phyloP scores from a whole-genome alignment of 2,113 vertebrate genomes.

The Brevimyrus niger region DNA sequence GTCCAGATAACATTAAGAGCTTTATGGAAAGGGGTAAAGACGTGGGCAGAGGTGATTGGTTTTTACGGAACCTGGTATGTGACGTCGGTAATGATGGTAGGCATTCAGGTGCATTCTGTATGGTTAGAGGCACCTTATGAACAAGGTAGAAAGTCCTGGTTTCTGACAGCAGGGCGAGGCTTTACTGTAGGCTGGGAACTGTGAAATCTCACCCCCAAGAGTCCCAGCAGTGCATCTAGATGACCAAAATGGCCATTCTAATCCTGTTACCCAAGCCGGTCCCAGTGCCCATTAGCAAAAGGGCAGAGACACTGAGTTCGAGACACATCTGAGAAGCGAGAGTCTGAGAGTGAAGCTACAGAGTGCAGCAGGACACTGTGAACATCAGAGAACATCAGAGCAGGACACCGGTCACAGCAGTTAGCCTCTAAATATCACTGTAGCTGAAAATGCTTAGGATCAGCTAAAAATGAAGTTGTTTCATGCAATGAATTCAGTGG shows the following conservation, averaged over 20 bases:
- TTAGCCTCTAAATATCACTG: background rate
- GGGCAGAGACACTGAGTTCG: background rate
- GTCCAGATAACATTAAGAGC: background rate
- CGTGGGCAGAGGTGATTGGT: background rate
- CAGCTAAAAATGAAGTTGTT: background rate
- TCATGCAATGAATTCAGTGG: background rate
- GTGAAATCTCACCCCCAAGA: background rate
- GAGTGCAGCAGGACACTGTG: background rate
- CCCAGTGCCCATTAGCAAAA: background rate
- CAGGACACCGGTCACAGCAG: background rate
- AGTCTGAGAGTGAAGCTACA: background rate
- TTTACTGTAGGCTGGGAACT: background rate
- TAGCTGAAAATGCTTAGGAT: background rate
- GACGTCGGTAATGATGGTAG: background rate
- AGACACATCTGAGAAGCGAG: background rate
- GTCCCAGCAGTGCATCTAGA: background rate
- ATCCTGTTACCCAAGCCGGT: background rate
- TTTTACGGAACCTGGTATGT: background rate
- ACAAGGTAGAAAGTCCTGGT: background rate
- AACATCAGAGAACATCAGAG: background rate
- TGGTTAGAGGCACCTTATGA: background rate
- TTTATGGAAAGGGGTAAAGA: background rate
- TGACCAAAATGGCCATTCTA: background rate
- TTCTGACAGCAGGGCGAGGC: background rate
- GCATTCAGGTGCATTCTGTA: background rate